Base-by-base conservation (phyloP, 2,888 invertebrate genomes). In the Rhyacophila evoluta region DNA sequence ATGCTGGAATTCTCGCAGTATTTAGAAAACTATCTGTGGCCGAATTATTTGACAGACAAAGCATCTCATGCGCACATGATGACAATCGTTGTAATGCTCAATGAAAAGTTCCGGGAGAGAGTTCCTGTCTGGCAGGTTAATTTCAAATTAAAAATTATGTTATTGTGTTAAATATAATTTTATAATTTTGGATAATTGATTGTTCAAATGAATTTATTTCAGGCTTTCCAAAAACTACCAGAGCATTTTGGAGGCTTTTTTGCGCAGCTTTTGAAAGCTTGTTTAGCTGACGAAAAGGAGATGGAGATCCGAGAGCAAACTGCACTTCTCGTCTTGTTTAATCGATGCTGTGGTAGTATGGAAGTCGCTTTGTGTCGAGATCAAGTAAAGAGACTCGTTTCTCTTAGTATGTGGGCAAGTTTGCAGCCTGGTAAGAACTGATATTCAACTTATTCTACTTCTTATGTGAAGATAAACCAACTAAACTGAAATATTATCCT, bases 1-100 rank as follows among this genome's bases (percentile, higher is more conserved):
- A 95, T 98, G 92, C 88, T 99, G 78, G 98, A 99, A 87, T 98
- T 98, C 87, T 98, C 98, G 81, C 99, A 98, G 85, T 99, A 98
- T 87, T 87, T 99, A 83, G 99, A 99, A 87, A 97, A 96, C 85
- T 99, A 96, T 87, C 87, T 99, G 74, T 99, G 99, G 99, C 98
- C 98, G 0, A 96, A 98, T 87, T 99, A 96, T 87, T 89, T 91
- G 75, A 91, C 94, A 0, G 92, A 92, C n/a, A 87, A 89, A 83
- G 93, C 97, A 0, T 92, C 94, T 1, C 92, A 94, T 84, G 93
- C 95, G n/a, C 98, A 98, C 86, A 92, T 98, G 85, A 93, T 99
- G 93, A 98, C 98, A 0, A 97, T 99, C 82, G 95, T 98, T n/a
- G 94, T 97, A 0, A 97, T 99, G 96, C 94, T 99, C 69, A 99